Base-by-base conservation (phyloP, 2,113 vertebrate species). In the Oreocharis arfaki region DNA sequence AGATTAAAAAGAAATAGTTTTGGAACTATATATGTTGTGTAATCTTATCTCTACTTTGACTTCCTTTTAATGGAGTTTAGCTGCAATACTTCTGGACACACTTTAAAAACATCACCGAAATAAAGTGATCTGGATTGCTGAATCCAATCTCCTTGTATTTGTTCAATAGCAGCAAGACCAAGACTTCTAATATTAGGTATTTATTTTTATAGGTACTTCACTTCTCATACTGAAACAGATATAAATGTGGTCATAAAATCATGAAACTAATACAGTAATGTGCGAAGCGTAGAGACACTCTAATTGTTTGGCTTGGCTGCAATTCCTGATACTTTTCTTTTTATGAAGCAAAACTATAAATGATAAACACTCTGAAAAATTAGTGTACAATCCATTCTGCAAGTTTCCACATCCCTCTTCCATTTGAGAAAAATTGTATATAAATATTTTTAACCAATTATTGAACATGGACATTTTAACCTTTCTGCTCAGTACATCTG, bases 401-500 rank as follows among this genome's bases (percentile, higher is more conserved):
- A 60, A 76, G 6, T 84, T 90, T 91, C 24, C 37, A 65, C 9
- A 55, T 77, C 61, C 52, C 28, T 67, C 57, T 84, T 90, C 30
- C 22, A 32, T 75, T 96, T 65, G 50, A 90, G 61, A 88, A 79
- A 77, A 84, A 73, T 53, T 52, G 42, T 32, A 83, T 32, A 96
- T 93, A 97, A 95, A 97, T 97, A 97, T 74, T 91, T 93, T 74
- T 59, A 89, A 86, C 23, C 32, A 50, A 63, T 73, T 74, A 63
- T 35, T 89, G 78, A 96, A 97, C 86, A 90, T 9, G 57, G 87
- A 93, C 93, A 84, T 90, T 92, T 78, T 70, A 97, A 89, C 91
- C 39, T 96, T 76, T 95, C 84, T 93, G 91, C 84, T 96, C 91
- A 90, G 84, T 90, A 91, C 68, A 86, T 81, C 83, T 96, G 80